These are phyloP conservation scores for Enteromius argenteus DNA, from an alignment of 2,797 vertebrate genomes.

Conservation along the genomic window DNA sequence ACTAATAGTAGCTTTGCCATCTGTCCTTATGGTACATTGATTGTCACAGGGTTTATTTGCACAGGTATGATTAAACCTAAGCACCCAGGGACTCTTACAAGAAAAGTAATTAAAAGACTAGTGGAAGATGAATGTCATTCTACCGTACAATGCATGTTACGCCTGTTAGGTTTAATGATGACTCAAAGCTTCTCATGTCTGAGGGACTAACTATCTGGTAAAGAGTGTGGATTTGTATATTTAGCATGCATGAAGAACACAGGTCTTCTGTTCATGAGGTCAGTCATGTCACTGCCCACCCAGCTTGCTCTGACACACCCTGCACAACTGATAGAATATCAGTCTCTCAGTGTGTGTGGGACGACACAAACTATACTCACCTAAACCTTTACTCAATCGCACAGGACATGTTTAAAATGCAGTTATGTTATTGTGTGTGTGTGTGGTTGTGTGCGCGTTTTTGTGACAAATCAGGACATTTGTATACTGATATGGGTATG, in stretches of 20 bases:
- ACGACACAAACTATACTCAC: not conserved
- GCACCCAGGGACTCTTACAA: not conserved
- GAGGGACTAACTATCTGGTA: not conserved
- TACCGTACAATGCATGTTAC: not conserved
- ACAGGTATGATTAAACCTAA: conserved; percentile 16
- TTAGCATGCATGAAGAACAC: not conserved
- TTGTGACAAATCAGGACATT: no score
- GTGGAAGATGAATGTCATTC: conserved; percentile 19
- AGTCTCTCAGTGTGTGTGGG: not conserved
- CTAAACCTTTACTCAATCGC: not conserved
- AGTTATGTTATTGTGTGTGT: not conserved
- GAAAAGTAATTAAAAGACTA: conserved; percentile 24
- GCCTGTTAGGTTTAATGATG: not conserved
- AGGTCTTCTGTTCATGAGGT: conserved; percentile 38
- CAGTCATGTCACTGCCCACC: conserved; percentile 45
- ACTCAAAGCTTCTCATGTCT: not conserved
- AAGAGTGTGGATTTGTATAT: conserved; percentile 35
- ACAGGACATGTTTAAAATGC: not conserved
- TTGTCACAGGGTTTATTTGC: conserved; percentile 17
- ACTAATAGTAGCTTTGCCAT: not conserved
- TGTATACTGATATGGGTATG: no score
- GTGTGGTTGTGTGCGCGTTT: no score
- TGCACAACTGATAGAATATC: not conserved
- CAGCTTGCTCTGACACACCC: conserved; percentile 50
- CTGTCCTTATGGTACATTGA: not conserved